Conservation (phyloP, 2,888 invertebrate species). For the Epistrophe grossulariae region DNA sequence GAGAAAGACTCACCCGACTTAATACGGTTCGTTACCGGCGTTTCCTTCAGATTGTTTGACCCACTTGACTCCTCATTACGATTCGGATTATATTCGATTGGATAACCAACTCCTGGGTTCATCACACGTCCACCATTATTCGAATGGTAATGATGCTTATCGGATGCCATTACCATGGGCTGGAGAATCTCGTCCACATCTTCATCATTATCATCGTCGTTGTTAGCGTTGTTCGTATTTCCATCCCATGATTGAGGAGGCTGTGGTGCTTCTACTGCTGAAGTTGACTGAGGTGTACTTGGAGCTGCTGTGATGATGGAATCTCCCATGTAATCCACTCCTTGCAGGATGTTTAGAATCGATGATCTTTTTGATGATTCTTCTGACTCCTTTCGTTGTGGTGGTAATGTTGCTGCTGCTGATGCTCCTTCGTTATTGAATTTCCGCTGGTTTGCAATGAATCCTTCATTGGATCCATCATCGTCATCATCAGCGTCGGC, state of each 20-base stretch:
- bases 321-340: slow-evolving; percentile 51
- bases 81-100: slow-evolving; percentile 54
- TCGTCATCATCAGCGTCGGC: slow-evolving; percentile 53
- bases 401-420: background rate
- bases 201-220: slow-evolving; percentile 45
- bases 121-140: slow-evolving; percentile 59
- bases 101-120: slow-evolving; percentile 41
- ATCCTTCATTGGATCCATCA: slow-evolving; percentile 68
- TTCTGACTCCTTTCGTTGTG: slow-evolving; percentile 52
- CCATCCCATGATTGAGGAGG: slow-evolving; percentile 26
- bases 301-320: slow-evolving; percentile 45
- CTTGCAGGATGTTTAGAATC: slow-evolving; percentile 52
- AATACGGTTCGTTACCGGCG: slow-evolving; percentile 72
- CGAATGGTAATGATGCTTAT: slow-evolving; percentile 64
- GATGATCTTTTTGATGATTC: slow-evolving; percentile 54
- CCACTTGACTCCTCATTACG: slow-evolving; percentile 60
- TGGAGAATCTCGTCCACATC: slow-evolving; percentile 64
- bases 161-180: slow-evolving; percentile 58
- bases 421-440: slow-evolving; percentile 79
- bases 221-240: slow-evolving; percentile 16
- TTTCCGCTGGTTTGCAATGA: slow-evolving; percentile 78
- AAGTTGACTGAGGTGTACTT: slow-evolving; percentile 30
- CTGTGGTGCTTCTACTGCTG: slow-evolving; percentile 23
- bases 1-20: slow-evolving; percentile 71
- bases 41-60: slow-evolving; percentile 67